Evolutionary conservation across 2,888 invertebrate genomes (phyloP), one percentile per base, ranked within the genome.

Genomic region (Serripes groenlandicus): DNA sequence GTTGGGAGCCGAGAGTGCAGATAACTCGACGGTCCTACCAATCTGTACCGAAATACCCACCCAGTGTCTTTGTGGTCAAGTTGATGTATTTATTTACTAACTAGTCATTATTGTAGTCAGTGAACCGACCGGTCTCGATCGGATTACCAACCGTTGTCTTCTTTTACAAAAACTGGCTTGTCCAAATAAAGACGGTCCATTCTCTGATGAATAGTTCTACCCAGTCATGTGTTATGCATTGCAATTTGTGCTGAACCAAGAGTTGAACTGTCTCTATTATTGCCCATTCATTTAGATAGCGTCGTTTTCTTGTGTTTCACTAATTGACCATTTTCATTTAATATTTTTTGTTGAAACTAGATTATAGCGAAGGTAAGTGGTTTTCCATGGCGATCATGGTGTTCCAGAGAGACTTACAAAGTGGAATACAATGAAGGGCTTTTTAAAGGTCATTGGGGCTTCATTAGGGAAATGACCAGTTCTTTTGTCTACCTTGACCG

Each of bases 121-220:
- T 82, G 81, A 86, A 73, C 75, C 84, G 76, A 72, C 62, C 32
- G 62, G 23, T 60, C 62, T 76, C 70, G 58, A 86, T 87, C 87
- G 62, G 56, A 74, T 87, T 84, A 85, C 86, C 37, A 3, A 15
- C 69, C 69, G 83, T 84, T 84, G 85, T 89, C 81, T 87, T 86
- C 75, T 72, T 73, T 83, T 82, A 89, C 89, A 89, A 84, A 83
- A 83, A 72, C 78, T 42, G 66, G 35, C 84, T 77, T 86, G 84
- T 84, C 81, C 82, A 32, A 58, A 72, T 77, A 35, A 76, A 72
- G 66, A 54, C 37, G 68, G 64, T n/a, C 75, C 54, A 49, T 71
- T 52, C 75, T 68, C 66, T 28, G 42, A 66, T 78, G 64, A 77
- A 54, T 58, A 73, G 74, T 74, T 78, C 78, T 66, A 32, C 75